A percentile compares a stretch with the other conserved stretches of the same genome.
Conservation (phyloP, 2,113 vertebrate genomes). For the Calonectris borealis region DNA sequence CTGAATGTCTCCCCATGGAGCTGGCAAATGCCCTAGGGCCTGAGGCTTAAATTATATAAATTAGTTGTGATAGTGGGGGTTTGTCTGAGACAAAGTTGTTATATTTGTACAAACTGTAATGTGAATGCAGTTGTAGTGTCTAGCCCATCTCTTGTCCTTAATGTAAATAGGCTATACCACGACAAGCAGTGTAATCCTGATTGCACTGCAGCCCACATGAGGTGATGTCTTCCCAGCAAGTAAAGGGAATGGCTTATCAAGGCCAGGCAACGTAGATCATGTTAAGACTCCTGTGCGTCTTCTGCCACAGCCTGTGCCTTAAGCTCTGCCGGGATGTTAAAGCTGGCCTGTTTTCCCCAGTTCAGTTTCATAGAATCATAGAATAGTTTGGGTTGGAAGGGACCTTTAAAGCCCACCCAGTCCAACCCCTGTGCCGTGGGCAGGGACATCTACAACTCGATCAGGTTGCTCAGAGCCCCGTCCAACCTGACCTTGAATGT, state of each 20-base stretch:
- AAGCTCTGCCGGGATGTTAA: not conserved
- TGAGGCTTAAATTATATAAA: not conserved
- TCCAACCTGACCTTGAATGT: no score
- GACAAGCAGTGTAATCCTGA: not conserved
- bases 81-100: not conserved
- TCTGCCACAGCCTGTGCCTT: not conserved
- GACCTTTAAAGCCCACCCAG: no score
- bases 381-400: no score
- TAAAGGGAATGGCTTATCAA: not conserved
- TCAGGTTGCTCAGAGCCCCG: no score
- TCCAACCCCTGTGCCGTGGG: no score
- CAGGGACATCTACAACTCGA: no score
- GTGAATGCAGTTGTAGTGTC: not conserved
- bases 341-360: not conserved
- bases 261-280: not conserved
- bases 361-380: no score
- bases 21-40: not conserved
- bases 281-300: rapidly evolving
- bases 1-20: not conserved
- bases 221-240: not conserved
- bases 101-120: not conserved
- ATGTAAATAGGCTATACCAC: not conserved
- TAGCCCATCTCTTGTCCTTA: not conserved
- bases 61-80: not conserved
- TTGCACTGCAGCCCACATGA: not conserved